A percentile compares a stretch with the other conserved stretches of the same genome.
These are phyloP conservation scores for Hippotragus niger DNA, from an alignment of 2,113 vertebrate species.

Conservation along the genomic window DNA sequence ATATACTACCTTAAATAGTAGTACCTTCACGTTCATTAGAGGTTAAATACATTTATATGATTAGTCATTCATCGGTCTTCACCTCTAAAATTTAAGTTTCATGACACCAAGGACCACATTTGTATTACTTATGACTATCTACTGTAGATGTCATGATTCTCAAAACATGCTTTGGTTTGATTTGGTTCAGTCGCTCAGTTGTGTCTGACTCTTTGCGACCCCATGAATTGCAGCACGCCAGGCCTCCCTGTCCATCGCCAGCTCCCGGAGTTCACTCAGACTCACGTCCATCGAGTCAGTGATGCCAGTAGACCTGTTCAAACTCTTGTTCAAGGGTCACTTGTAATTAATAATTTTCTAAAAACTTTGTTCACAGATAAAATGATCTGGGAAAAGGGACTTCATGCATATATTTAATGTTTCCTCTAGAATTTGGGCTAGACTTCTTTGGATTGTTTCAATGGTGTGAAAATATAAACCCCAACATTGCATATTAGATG, in stretches of 20 bases:
- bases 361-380: background rate
- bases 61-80: background rate
- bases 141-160: background rate
- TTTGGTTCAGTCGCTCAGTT: no score
- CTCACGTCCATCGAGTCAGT: no score
- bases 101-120: background rate
- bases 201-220: no score
- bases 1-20: background rate
- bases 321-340: background rate
- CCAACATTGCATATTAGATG: background rate
- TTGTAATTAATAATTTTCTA: background rate
- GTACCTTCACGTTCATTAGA: background rate
- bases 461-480: background rate
- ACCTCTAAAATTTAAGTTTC: background rate
- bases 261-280: no score
- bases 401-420: background rate
- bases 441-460: background rate
- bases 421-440: conserved; percentile 9
- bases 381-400: background rate
- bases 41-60: background rate
- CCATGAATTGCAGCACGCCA: no score
- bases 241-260: no score
- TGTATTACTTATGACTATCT: background rate
- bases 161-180: background rate
- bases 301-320: background rate